Base-by-base conservation (phyloP, 2,113 vertebrate species). In the Bufo gargarizans region DNA sequence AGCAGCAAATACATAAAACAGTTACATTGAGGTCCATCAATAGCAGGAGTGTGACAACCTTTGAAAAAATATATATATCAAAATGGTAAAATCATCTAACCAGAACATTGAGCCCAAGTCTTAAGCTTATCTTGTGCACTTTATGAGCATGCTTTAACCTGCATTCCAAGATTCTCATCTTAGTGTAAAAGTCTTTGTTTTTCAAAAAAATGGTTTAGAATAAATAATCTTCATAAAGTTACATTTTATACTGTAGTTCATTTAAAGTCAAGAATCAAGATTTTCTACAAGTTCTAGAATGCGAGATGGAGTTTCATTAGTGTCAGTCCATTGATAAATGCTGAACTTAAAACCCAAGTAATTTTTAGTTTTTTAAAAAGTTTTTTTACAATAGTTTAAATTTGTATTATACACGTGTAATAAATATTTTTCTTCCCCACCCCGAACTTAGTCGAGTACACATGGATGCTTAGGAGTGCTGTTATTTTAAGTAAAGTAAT, bases 91-190 rank as follows among this genome's bases (percentile, higher is more conserved):
- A 94, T 93, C 92, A 94, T 95, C 93, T 95, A 97, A 96, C 94
- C 93, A 96, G 93, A 93, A 96, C 93, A 78, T 94, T 95, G 94
- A 93, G 95, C 97, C 92, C 92, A 95, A 94, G 95, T 96, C 94
- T 96, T 95, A 96, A 97, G 96, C 95, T 95, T 95, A 94, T 96
- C 95, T 95, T 96, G 96, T 96, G 97, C 96, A 97, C 95, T 96
- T 95, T 96, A 96, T 94, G 94, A 97, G 96, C 97, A 98, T 98
- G 97, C 97, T 96, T 94, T 95, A 96, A 93, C 88, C 93, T 95
- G 96, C 97, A 97, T 97, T 97, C 95, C 96, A 95, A 95, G 95
- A 94, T 94, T 94, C 94, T 94, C 94, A 92, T 95, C 94, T 96
- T 94, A 95, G 92, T 94, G 94, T 95, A 95, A 92, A 94, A 93